These are phyloP conservation scores for Cheilosia impressa DNA, from an alignment of 2,888 invertebrate genomes.

Conservation along the genomic window DNA sequence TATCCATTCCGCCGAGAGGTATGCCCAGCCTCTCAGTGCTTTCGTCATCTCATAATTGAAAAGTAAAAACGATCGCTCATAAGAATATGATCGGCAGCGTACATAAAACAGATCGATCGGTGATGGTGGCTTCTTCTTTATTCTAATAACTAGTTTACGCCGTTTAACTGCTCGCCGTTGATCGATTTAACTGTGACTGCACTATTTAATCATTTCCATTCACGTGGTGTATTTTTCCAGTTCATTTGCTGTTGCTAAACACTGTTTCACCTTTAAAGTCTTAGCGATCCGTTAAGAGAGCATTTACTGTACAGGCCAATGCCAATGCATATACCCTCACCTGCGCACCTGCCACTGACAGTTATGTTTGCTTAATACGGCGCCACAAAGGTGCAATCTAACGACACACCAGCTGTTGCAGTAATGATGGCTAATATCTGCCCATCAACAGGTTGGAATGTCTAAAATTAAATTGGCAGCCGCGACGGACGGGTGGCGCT, in stretches of 20 bases:
- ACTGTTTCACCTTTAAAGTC: too few relatives aligned
- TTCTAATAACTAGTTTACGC: constrained; percentile 45
- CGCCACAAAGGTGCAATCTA: constrained; percentile 38
- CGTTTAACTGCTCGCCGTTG: constrained; percentile 50
- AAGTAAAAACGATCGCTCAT: background rate
- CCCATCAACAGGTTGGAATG: constrained; percentile 59
- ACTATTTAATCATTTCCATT: constrained; percentile 44
- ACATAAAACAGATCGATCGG: constrained; percentile 4
- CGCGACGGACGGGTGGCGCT: background rate
- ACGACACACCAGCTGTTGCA: background rate
- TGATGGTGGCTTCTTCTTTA: background rate
- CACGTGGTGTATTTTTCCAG: constrained; percentile 22
- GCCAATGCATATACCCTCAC: background rate
- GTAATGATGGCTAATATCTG: constrained; percentile 66
- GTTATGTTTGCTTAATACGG: constrained; percentile 68
- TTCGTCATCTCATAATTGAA: constrained; percentile 18
- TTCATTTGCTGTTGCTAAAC: background rate
- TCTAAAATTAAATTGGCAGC: constrained; percentile 59
- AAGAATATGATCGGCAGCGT: background rate
- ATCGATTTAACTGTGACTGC: constrained; percentile 69
- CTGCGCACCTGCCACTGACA: constrained; percentile 23
- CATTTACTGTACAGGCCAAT: background rate
- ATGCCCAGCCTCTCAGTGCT: background rate
- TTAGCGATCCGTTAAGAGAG: too few relatives aligned
- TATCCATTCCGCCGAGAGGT: too few relatives aligned